Conservation (phyloP, 2,797 vertebrate species). For the Molossus alvarezi region DNA sequence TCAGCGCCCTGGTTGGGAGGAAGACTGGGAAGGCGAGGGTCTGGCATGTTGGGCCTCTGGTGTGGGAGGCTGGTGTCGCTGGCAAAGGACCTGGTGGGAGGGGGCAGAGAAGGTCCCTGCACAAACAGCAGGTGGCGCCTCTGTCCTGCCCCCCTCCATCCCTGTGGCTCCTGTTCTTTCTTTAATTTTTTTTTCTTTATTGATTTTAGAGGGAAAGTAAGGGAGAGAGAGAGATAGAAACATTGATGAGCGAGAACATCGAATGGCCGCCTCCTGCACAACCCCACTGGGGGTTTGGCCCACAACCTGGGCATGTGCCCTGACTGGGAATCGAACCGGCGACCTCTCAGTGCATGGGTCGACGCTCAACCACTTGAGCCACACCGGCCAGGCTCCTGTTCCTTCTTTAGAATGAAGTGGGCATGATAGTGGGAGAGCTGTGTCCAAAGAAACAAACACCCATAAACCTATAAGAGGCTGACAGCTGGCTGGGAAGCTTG, state of each 20-base stretch:
- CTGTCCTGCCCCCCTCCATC: neutral
- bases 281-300: too few relatives aligned
- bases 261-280: too few relatives aligned
- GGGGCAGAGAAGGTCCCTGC: neutral
- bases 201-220: too few relatives aligned
- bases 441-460: neutral
- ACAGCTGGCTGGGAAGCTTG: neutral
- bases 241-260: too few relatives aligned
- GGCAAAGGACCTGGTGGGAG: neutral
- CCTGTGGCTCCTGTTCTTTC: neutral
- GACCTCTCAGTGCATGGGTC: too few relatives aligned
- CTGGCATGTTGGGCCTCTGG: neutral
- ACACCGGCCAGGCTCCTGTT: neutral
- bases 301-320: too few relatives aligned
- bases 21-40: neutral
- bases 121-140: neutral
- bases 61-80: rapidly evolving
- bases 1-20: neutral
- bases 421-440: neutral
- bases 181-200: neutral
- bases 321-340: too few relatives aligned
- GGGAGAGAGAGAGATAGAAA: too few relatives aligned
- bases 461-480: rapidly evolving
- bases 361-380: too few relatives aligned
- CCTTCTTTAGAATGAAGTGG: neutral